phyloP scores from a whole-genome alignment of 2,113 vertebrate genomes.

The Myotis davidii region DNA sequence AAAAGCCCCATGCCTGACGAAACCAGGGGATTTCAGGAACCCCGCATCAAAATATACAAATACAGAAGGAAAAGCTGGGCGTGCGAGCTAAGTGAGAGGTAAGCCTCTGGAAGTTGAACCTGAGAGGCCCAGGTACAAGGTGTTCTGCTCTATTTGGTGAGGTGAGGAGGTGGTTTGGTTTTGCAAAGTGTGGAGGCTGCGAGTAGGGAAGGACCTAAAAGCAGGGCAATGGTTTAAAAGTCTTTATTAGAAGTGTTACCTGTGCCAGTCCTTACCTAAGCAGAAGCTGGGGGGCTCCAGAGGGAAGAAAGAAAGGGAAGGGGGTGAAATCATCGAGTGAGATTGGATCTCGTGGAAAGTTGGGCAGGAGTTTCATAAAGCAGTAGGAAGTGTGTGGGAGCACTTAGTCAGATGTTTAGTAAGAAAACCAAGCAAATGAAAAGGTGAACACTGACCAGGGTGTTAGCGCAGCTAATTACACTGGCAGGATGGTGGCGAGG shows the following conservation, averaged over 20 bases:
- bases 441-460: neutral
- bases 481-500: neutral
- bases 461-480: neutral
- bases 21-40: neutral
- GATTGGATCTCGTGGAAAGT: neutral
- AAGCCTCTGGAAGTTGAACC: neutral
- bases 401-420: neutral
- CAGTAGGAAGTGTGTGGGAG: neutral
- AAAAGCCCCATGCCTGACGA: neutral
- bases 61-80: neutral
- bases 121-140: neutral
- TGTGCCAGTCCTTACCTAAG: neutral
- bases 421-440: neutral
- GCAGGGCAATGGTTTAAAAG: neutral
- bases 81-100: neutral
- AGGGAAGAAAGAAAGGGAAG: neutral
- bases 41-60: neutral
- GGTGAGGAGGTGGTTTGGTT: neutral
- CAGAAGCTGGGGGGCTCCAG: neutral
- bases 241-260: neutral
- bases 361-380: neutral
- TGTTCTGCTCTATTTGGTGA: neutral
- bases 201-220: neutral
- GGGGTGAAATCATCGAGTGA: neutral
- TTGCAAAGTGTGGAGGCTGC: neutral